Evolutionary conservation across 1,140 invertebrate species (phyloP).

Genomic region (Pseudomyrmex cubaensis): DNA sequence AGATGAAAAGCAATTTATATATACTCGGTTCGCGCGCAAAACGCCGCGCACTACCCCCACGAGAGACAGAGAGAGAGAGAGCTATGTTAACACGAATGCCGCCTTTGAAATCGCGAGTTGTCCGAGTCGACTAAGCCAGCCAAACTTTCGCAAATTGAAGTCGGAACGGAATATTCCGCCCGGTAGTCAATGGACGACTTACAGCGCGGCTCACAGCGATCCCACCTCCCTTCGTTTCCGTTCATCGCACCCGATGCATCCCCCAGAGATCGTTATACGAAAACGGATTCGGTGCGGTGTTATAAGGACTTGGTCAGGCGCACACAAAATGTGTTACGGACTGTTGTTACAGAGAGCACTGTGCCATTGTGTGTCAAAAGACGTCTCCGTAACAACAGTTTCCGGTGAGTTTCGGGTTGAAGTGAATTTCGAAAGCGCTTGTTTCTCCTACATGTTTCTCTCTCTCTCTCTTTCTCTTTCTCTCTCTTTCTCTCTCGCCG

Average conservation of each 20-base stretch:
- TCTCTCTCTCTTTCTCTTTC: no score
- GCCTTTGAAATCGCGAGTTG: slow-evolving; percentile 63
- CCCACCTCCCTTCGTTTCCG: slow-evolving; percentile 23
- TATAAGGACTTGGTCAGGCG: slow-evolving; percentile 33
- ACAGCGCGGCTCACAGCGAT: slow-evolving; percentile 51
- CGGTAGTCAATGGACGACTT: slow-evolving; percentile 60
- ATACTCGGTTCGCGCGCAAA: neutral
- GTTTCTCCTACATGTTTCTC: neutral
- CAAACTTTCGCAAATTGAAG: slow-evolving; percentile 71
- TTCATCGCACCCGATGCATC: slow-evolving; percentile 25
- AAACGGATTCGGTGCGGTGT: slow-evolving; percentile 49
- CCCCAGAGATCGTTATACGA: slow-evolving; percentile 60
- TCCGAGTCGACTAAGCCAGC: slow-evolving; percentile 12
- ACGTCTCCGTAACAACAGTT: slow-evolving; percentile 25
- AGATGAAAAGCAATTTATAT: slow-evolving; percentile 57
- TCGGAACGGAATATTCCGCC: slow-evolving; percentile 64
- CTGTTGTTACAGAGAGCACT: slow-evolving; percentile 4
- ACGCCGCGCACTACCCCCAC: neutral
- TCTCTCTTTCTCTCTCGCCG: neutral
- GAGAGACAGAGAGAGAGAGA: neutral
- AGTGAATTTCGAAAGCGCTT: slow-evolving; percentile 45
- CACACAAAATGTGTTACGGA: slow-evolving; percentile 37
- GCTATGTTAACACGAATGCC: slow-evolving; percentile 57
- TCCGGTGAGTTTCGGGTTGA: neutral
- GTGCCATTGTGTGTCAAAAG: slow-evolving; percentile 47